Conservation (phyloP, 2,888 invertebrate species). For the Meteorus cinctellus region DNA sequence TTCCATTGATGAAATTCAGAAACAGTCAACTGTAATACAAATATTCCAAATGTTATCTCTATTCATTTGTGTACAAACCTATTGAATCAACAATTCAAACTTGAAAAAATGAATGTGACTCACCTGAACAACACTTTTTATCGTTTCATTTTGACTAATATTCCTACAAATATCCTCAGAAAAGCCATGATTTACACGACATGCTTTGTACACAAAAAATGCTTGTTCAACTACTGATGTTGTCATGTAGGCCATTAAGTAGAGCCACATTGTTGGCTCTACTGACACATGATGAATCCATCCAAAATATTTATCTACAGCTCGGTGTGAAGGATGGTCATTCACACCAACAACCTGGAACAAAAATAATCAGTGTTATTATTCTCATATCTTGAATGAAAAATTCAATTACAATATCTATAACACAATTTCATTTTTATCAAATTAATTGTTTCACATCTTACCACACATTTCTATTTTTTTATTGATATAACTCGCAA, state of each 20-base stretch:
- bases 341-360: not conserved
- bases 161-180: constrained; percentile 81
- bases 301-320: constrained; percentile 53
- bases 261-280: constrained; percentile 90
- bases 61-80: not conserved
- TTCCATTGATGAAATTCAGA: constrained; percentile 87
- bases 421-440: no score
- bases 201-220: constrained; percentile 86
- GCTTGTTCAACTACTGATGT: constrained; percentile 87
- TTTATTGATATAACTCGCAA: no score
- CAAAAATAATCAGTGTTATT: not conserved
- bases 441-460: no score
- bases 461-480: no score
- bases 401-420: no score
- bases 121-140: constrained; percentile 83
- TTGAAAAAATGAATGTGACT: constrained; percentile 16
- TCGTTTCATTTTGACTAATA: constrained; percentile 75
- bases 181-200: constrained; percentile 83
- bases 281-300: constrained; percentile 79
- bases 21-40: constrained; percentile 78
- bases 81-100: not conserved
- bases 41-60: not conserved
- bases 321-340: constrained; percentile 21
- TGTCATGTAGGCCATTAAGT: constrained; percentile 90
- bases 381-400: no score